A percentile compares a stretch with the other conserved stretches of the same genome.
These are phyloP conservation scores for Nycticebus coucang DNA, from an alignment of 2,113 vertebrate species.

Conservation along the genomic window DNA sequence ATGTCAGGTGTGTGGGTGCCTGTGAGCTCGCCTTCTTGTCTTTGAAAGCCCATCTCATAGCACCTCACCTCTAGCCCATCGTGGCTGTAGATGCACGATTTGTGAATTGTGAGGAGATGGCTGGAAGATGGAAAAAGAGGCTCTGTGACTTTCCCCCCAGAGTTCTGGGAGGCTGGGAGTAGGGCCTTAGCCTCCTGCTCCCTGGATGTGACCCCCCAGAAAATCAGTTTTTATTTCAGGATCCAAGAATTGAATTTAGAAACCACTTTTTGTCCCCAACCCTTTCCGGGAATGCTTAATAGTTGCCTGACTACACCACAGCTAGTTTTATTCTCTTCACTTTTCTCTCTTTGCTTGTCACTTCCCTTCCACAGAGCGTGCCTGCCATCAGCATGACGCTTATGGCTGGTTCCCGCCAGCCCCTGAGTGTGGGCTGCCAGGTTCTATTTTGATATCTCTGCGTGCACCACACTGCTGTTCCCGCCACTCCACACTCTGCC, in stretches of 20 bases:
- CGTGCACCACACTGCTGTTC: accelerated
- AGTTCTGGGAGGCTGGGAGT: background rate
- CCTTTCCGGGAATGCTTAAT: background rate
- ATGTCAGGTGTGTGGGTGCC: no score
- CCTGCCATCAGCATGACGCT: background rate
- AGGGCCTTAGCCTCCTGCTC: background rate
- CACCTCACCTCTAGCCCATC: accelerated
- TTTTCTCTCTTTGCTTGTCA: background rate
- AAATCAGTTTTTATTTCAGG: background rate
- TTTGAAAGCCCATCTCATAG: background rate
- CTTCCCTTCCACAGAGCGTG: background rate
- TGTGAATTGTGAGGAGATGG: background rate
- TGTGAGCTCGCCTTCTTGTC: accelerated
- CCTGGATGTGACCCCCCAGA: background rate
- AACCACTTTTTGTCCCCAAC: background rate
- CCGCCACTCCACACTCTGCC: background rate
- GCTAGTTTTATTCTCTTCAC: background rate
- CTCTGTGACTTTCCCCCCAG: background rate
- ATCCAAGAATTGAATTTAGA: background rate
- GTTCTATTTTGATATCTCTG: background rate
- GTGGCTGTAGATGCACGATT: background rate
- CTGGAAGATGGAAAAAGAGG: background rate
- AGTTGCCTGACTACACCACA: background rate
- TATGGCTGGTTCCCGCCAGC: background rate
- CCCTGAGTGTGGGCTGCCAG: background rate